These are phyloP conservation scores for Melinaea marsaeus DNA, from an alignment of 2,888 invertebrate genomes.

Conservation along the genomic window DNA sequence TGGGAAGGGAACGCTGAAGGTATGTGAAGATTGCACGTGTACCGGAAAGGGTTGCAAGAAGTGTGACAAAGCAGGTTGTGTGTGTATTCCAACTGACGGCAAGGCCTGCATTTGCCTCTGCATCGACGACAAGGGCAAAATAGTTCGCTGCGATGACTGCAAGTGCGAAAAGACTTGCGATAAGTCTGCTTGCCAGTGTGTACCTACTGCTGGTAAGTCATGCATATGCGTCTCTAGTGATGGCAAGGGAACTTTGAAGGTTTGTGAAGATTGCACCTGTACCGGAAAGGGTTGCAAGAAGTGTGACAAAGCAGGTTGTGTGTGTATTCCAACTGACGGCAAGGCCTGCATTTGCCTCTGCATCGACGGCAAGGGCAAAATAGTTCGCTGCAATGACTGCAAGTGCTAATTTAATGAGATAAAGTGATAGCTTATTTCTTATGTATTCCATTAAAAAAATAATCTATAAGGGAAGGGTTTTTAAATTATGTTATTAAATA, in stretches of 20 bases:
- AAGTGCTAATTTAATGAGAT: not conserved
- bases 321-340: constrained; percentile 28
- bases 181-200: constrained; percentile 25
- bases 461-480: no score
- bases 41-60: no score
- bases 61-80: no score
- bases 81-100: no score
- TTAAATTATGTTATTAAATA: no score
- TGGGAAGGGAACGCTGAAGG: no score
- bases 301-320: constrained; percentile 30
- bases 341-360: constrained; percentile 34
- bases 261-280: constrained; percentile 36
- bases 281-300: constrained; percentile 33
- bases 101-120: no score
- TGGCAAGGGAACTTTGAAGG: constrained; percentile 19
- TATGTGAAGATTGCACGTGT: no score
- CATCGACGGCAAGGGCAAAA: constrained; percentile 28
- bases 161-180: constrained; percentile 1
- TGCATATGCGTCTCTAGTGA: constrained; percentile 32
- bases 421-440: no score
- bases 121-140: no score
- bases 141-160: no score
- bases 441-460: no score
- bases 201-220: constrained; percentile 30
- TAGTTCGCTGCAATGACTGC: constrained; percentile 27